Evolutionary conservation across 2,888 invertebrate species (phyloP).

Genomic region (Camponotus fellah): DNA sequence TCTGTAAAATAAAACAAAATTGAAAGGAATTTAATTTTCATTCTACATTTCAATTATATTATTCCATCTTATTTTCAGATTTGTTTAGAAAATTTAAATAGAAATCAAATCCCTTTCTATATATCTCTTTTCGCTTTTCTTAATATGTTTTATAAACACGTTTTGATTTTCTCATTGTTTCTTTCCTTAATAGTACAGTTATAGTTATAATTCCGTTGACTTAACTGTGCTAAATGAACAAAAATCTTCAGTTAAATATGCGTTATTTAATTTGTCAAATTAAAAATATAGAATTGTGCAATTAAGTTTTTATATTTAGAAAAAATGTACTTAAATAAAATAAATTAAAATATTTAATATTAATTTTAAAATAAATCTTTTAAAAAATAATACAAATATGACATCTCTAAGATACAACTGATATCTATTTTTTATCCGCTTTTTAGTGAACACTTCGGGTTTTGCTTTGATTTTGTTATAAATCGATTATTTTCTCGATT

Average conservation of each 20-base stretch:
- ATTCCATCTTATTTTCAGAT: not conserved
- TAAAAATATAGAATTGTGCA: not conserved
- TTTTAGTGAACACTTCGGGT: not conserved
- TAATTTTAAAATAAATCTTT: not conserved
- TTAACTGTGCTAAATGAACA: not conserved
- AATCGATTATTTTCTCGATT: constrained; percentile 29
- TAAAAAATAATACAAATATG: not conserved
- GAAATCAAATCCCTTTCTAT: constrained; percentile 18
- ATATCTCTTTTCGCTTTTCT: not conserved
- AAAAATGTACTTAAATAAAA: not conserved
- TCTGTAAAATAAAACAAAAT: constrained; percentile 3
- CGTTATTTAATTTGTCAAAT: not conserved
- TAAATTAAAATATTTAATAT: not conserved
- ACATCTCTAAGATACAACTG: not conserved
- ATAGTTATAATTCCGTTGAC: not conserved
- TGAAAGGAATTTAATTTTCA: constrained; percentile 22
- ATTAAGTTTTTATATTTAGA: not conserved
- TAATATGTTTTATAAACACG: not conserved
- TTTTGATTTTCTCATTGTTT: constrained; percentile 47
- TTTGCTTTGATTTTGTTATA: constrained; percentile 36
- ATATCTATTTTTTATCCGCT: not conserved
- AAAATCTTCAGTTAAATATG: not conserved
- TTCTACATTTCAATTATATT: not conserved
- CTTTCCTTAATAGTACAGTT: not conserved
- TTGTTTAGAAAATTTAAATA: not conserved